These are phyloP conservation scores for Xyliphius kryptos DNA, from an alignment of 2,113 vertebrate species.

Conservation along the genomic window DNA sequence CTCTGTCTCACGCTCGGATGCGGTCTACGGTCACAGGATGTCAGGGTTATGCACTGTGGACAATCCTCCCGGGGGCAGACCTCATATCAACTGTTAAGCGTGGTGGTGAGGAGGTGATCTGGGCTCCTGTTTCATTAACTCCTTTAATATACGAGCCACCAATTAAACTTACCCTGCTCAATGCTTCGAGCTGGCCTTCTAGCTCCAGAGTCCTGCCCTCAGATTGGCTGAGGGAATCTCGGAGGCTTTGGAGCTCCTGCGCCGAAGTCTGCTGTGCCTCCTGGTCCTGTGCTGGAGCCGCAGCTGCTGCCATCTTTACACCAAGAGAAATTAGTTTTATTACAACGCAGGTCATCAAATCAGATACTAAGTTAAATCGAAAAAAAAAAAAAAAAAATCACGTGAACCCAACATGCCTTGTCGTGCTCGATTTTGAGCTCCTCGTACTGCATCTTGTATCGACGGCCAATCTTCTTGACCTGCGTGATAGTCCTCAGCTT, in stretches of 20 bases:
- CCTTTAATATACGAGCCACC: no score
- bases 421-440: slow-evolving; percentile 88
- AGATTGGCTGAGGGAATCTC: slow-evolving; percentile 74
- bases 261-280: slow-evolving; percentile 75
- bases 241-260: slow-evolving; percentile 82
- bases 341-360: background rate
- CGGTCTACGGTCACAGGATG: slow-evolving; percentile 55
- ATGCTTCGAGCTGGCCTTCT: slow-evolving; percentile 77
- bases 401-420: slow-evolving; percentile 63
- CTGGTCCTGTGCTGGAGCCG: slow-evolving; percentile 71
- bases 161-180: slow-evolving; percentile 71
- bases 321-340: slow-evolving; percentile 57
- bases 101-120: no score
- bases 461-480: slow-evolving; percentile 93
- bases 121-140: no score
- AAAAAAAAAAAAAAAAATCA: background rate
- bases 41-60: no score
- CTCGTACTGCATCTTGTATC: slow-evolving; percentile 95
- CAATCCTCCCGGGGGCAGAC: no score
- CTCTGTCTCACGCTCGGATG: slow-evolving; percentile 80
- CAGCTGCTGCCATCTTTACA: slow-evolving; percentile 64
- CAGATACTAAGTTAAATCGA: background rate
- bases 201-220: slow-evolving; percentile 74
- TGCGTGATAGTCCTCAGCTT: slow-evolving; percentile 88
- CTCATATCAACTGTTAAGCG: no score